A percentile compares a stretch with the other conserved stretches of the same genome.
Conservation (phyloP, 2,113 vertebrate genomes). For the Sapayoa aenigma region DNA sequence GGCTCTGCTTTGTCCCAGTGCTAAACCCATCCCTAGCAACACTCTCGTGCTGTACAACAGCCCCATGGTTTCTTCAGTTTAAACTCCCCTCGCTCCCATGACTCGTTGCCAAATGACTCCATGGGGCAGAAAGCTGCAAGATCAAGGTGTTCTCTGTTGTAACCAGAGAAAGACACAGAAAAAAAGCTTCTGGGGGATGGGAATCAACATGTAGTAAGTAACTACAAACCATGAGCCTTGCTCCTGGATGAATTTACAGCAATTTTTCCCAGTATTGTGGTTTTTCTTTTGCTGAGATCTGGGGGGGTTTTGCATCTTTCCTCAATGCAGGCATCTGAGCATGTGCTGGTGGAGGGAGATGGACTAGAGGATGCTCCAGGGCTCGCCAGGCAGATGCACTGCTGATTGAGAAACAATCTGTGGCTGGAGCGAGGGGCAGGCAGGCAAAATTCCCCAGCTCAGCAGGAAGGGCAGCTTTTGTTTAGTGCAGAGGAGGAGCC, state of each 20-base stretch:
- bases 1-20: not conserved
- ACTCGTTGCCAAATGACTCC: not conserved
- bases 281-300: not conserved
- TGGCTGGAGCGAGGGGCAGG: not conserved
- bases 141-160: not conserved
- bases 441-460: not conserved
- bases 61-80: not conserved
- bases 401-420: not conserved
- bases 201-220: rapidly evolving
- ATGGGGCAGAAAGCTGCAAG: not conserved
- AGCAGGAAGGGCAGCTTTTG: not conserved
- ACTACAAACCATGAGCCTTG: not conserved
- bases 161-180: not conserved
- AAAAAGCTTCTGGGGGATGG: not conserved
- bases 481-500: not conserved
- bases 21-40: not conserved
- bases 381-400: not conserved
- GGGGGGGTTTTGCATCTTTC: not conserved
- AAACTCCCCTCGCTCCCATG: not conserved
- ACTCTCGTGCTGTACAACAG: not conserved
- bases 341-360: not conserved
- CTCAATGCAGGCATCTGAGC: not conserved
- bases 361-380: not conserved
- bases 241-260: not conserved
- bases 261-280: rapidly evolving